A percentile compares a stretch with the other conserved stretches of the same genome.
phyloP scores from a whole-genome alignment of 2,797 vertebrate species.

The Pipistrellus nathusii region DNA sequence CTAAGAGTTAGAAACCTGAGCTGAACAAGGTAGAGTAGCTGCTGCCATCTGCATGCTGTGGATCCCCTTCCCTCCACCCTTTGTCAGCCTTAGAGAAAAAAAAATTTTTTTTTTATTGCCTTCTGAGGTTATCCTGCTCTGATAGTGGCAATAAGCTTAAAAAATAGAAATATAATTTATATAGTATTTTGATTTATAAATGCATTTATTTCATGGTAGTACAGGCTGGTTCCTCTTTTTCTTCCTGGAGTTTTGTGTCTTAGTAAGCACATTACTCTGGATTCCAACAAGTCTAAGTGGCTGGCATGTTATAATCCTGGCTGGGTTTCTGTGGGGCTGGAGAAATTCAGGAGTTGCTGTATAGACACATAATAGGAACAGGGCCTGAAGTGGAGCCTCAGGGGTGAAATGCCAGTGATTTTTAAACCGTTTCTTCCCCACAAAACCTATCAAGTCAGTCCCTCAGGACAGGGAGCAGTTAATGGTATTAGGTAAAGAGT shows the following conservation, averaged over 20 bases:
- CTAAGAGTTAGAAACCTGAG: neutral
- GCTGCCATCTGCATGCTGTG: neutral
- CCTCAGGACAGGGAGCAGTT: neutral
- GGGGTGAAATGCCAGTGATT: neutral
- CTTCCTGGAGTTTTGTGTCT: neutral
- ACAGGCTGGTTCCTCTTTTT: neutral
- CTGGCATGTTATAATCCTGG: neutral
- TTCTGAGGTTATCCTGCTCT: neutral
- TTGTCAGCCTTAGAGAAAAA: neutral
- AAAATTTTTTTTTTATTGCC: neutral
- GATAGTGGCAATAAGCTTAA: neutral
- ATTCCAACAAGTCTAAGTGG: neutral
- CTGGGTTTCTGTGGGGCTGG: neutral
- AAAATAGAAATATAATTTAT: neutral
- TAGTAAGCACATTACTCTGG: neutral
- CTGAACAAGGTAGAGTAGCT: neutral
- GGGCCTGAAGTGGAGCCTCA: neutral
- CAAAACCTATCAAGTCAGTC: neutral
- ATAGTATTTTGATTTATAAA: conserved; percentile 1
- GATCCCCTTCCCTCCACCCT: too few species aligned
- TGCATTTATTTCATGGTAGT: neutral
- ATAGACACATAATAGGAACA: neutral
- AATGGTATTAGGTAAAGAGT: neutral
- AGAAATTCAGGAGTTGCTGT: neutral
- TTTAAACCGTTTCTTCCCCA: neutral